phyloP scores from a whole-genome alignment of 1,140 invertebrate genomes.

The Acromyrmex heyeri region DNA sequence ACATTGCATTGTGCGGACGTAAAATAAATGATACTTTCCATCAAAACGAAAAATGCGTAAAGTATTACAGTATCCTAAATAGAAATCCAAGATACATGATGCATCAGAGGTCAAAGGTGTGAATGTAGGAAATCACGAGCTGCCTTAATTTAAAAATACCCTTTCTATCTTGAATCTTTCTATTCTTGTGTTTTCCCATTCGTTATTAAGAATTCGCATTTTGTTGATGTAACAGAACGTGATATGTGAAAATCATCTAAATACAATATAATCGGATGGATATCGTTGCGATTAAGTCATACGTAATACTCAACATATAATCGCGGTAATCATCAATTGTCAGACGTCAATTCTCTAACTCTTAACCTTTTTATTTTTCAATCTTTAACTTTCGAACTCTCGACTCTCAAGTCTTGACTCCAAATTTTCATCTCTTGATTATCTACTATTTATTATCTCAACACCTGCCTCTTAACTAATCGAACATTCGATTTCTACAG shows the following conservation, averaged over 20 bases:
- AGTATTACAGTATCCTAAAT: not conserved
- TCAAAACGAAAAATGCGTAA: not conserved
- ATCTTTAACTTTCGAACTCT: slow-evolving; percentile 22
- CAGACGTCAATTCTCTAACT: not conserved
- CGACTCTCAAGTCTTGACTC: slow-evolving; percentile 6
- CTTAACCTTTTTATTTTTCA: slow-evolving; percentile 25
- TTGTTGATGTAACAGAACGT: not conserved
- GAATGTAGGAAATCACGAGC: not conserved
- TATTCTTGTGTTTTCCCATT: not conserved
- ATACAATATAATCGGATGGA: not conserved
- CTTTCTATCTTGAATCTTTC: not conserved
- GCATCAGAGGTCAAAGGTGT: not conserved
- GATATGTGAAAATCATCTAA: slow-evolving; percentile 12
- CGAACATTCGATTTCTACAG: slow-evolving; percentile 11
- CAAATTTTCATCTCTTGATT: slow-evolving; percentile 1
- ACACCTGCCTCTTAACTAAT: not conserved
- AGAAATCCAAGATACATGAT: not conserved
- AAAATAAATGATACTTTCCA: not conserved
- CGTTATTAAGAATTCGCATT: not conserved
- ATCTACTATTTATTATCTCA: not conserved
- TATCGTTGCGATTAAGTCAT: not conserved
- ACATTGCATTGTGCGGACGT: not conserved
- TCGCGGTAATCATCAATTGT: not conserved
- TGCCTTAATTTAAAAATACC: not conserved
- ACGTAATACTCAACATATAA: not conserved